Percentiles rank a stretch among this genome's conserved stretches.
Evolutionary conservation across 2,113 vertebrate genomes (phyloP).

Genomic region (Thymallus thymallus): DNA sequence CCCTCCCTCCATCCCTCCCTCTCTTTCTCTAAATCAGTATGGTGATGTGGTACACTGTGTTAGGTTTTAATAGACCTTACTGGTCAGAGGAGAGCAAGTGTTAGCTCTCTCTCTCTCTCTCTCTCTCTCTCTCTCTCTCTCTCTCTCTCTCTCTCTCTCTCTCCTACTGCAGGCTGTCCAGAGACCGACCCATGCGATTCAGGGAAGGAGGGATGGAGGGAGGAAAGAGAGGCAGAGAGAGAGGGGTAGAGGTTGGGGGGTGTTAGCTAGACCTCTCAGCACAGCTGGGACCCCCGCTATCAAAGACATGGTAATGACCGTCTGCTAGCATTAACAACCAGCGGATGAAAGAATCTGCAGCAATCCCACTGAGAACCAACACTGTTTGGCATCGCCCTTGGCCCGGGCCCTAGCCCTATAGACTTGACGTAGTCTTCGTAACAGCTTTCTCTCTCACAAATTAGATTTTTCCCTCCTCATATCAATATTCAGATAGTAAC

Average conservation of each 20-base stretch:
- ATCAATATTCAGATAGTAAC: not conserved
- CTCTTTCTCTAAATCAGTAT: conserved; percentile 54
- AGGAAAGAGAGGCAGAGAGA: conserved; percentile 11
- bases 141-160: not conserved
- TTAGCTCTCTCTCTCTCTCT: conserved; percentile 37
- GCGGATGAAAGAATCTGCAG: conserved; percentile 50
- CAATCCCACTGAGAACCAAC: conserved; percentile 33
- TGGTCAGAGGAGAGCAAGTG: conserved; percentile 54
- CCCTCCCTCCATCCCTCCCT: not conserved
- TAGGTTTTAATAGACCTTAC: conserved; percentile 55
- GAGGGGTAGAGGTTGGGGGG: conserved; percentile 44
- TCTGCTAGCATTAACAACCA: conserved; percentile 44
- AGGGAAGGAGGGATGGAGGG: conserved; percentile 22
- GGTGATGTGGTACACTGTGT: conserved; percentile 46
- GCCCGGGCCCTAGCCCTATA: not conserved
- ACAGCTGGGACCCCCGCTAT: conserved; percentile 54
- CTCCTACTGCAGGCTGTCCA: not conserved
- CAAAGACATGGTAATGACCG: conserved; percentile 64
- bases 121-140: not conserved
- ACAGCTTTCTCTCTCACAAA: not conserved
- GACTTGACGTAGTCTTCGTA: not conserved
- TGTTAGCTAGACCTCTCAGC: conserved; percentile 42
- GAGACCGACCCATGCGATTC: too few relatives aligned
- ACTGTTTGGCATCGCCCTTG: not conserved
- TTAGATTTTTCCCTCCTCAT: not conserved